Conservation (phyloP, 2,797 vertebrate species). For the Esox lucius region DNA sequence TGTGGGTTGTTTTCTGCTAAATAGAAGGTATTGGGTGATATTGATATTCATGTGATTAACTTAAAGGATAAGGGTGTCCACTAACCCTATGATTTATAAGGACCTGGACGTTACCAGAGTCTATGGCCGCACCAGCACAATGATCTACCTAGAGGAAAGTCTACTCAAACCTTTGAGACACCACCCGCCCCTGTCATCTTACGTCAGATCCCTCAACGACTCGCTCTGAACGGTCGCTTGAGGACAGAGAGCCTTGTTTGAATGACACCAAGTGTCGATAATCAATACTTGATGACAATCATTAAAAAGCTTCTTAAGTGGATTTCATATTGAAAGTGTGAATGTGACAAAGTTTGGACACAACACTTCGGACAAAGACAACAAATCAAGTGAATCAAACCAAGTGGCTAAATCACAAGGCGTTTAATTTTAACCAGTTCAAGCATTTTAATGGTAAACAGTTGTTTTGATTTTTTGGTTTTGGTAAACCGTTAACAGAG, state of each 20-base stretch:
- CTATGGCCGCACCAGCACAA: background rate
- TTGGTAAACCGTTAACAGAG: slow-evolving; percentile 23
- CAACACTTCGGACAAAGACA: background rate
- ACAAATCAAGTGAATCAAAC: background rate
- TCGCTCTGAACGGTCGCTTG: background rate
- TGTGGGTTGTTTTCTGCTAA: slow-evolving; percentile 61
- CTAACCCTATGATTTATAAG: slow-evolving; percentile 40
- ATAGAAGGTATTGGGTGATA: slow-evolving; percentile 47
- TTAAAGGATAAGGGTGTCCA: slow-evolving; percentile 40
- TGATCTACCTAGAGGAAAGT: background rate
- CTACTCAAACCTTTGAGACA: background rate
- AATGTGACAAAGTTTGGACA: slow-evolving; percentile 8
- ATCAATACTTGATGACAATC: background rate
- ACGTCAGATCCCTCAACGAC: background rate
- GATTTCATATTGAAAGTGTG: background rate
- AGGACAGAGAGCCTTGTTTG: no score
- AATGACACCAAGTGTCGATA: background rate
- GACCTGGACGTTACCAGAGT: slow-evolving; percentile 23
- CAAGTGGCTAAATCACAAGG: background rate
- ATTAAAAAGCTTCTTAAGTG: background rate
- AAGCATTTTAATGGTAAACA: background rate
- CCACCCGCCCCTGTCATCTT: background rate
- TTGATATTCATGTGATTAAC: slow-evolving; percentile 34
- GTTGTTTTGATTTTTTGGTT: slow-evolving; percentile 26
- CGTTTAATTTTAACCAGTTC: slow-evolving; percentile 52